phyloP scores from a whole-genome alignment of 2,888 invertebrate species.

The Pterostichus niger region DNA sequence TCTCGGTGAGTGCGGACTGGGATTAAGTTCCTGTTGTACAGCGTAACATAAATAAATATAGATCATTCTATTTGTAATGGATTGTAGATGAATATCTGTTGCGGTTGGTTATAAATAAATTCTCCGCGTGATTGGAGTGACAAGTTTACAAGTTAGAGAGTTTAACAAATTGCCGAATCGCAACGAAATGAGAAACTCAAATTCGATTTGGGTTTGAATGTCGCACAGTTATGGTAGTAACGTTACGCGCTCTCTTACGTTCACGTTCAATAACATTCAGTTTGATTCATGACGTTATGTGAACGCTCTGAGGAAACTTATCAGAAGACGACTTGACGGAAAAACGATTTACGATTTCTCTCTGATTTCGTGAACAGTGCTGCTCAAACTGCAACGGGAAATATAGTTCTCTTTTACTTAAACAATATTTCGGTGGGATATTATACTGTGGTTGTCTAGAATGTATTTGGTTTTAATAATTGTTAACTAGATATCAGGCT shows the following conservation, averaged over 20 bases:
- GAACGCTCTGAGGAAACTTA: slow-evolving; percentile 10
- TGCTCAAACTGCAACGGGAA: neutral
- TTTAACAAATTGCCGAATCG: slow-evolving; percentile 12
- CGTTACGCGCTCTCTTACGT: slow-evolving; percentile 16
- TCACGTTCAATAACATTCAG: slow-evolving; percentile 13
- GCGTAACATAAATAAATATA: too few species aligned
- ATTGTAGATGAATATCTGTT: neutral
- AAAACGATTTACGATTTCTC: slow-evolving; percentile 7
- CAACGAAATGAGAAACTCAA: neutral
- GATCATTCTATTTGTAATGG: neutral
- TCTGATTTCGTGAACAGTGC: neutral
- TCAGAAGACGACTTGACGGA: slow-evolving; percentile 11
- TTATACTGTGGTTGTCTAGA: neutral
- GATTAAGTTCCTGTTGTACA: too few species aligned
- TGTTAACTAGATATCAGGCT: too few species aligned
- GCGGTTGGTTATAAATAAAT: slow-evolving; percentile 1
- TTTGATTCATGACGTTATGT: slow-evolving; percentile 5
- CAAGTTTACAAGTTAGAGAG: neutral
- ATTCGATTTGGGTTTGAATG: slow-evolving; percentile 39
- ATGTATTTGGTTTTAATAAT: too few species aligned
- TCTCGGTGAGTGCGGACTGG: too few species aligned
- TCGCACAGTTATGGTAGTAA: neutral
- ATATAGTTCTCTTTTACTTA: neutral
- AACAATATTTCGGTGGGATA: too few species aligned
- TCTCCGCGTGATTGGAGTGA: neutral